Base-by-base conservation (phyloP, 1,140 invertebrate genomes). In the Cataglyphis hispanica region DNA sequence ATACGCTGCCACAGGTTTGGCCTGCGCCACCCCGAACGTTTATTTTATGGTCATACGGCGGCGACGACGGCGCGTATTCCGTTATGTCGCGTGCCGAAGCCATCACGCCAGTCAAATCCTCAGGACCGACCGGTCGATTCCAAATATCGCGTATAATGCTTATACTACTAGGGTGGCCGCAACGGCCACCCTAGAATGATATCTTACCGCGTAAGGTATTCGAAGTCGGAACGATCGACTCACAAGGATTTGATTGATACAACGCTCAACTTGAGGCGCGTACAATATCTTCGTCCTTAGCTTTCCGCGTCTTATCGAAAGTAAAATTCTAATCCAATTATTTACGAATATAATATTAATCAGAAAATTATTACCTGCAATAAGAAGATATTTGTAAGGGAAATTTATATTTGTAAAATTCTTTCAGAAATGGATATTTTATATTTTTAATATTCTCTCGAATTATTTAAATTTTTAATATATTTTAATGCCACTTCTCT, bases 11-110 rank as follows among this genome's bases (percentile, higher is more conserved):
- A 4, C 46, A 93, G 92, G 92, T 91, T 93, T 83, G 91, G 92
- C 91, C 93, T 93, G 92, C 93, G 92, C 92, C 89, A 94, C 94
- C 94, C 94, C 92, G 92, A 95, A 95, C 94, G 93, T 92, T 95
- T 94, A 94, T 95, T 95, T 95, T 95, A 95, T 95, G 94, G 92
- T 95, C 94, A 95, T 94, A 94, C 94, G 93, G 90, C 92, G 85
- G 89, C 94, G 93, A 89, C 92, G 86, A 88, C 90, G 87, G 91
- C 91, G 87, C 90, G 92, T 93, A 93, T 93, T 89, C 91, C 91
- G 90, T 92, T 88, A 90, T 94, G 94, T 95, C 95, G 95, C 94
- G 94, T 95, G 95, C 94, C 94, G 87, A 86, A 91, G 89, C 91
- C 93, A 92, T 88, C 91, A 91, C 90, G 88, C 87, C 91, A 89